Evolutionary conservation across 2,888 invertebrate species (phyloP).

Genomic region (Sphaerophoria taeniata): DNA sequence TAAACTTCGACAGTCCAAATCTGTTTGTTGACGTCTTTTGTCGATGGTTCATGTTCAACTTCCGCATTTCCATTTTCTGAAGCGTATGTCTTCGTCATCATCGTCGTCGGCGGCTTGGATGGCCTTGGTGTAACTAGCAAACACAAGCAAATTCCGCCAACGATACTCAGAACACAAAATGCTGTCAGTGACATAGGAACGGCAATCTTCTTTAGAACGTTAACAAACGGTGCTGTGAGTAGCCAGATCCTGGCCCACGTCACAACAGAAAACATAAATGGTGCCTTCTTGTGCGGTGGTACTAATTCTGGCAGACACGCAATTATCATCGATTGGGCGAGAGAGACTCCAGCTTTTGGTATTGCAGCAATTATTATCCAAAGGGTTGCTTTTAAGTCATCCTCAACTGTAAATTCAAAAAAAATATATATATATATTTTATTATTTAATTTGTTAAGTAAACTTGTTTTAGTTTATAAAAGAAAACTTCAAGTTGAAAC

Average conservation of each 20-base stretch:
- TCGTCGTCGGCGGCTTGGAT: background rate
- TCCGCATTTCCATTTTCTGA: conserved; percentile 45
- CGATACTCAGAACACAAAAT: conserved; percentile 79
- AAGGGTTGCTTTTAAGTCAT: conserved; percentile 79
- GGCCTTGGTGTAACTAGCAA: conserved; percentile 78
- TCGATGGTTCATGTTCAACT: conserved; percentile 27
- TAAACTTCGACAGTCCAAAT: conserved; percentile 66
- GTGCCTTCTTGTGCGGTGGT: conserved; percentile 80
- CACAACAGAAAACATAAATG: conserved; percentile 81
- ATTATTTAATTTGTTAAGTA: conserved; percentile 6
- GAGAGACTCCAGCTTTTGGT: conserved; percentile 82
- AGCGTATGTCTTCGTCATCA: background rate
- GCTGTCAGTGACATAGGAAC: conserved; percentile 80
- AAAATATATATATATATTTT: conserved; percentile 43
- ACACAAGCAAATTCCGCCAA: conserved; percentile 81
- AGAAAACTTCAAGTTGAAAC: too few species aligned
- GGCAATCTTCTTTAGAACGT: conserved; percentile 80
- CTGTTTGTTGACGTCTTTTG: conserved; percentile 43
- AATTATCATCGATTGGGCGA: conserved; percentile 82
- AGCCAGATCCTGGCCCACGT: conserved; percentile 82
- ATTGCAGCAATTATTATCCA: conserved; percentile 82
- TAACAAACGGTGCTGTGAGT: conserved; percentile 82
- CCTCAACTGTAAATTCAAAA: conserved; percentile 77
- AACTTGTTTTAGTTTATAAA: conserved; percentile 14
- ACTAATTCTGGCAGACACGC: conserved; percentile 82